Conservation (phyloP, 2,797 vertebrate genomes). For the Lates japonicus region DNA sequence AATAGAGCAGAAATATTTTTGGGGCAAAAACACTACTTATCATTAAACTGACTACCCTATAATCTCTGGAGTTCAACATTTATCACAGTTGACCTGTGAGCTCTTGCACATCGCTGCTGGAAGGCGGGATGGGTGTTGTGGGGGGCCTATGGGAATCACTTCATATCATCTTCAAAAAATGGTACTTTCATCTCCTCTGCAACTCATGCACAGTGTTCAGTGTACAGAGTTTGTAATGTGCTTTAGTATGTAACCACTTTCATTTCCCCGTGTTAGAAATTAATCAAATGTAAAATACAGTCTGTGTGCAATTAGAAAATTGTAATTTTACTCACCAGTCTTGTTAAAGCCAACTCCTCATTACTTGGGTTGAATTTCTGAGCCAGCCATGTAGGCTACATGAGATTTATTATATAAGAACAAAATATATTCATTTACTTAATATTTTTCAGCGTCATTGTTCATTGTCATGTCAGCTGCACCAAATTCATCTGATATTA, state of each 20-base stretch:
- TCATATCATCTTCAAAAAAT: not conserved
- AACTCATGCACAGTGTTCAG: not conserved
- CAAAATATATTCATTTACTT: not conserved
- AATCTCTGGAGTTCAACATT: constrained; percentile 48
- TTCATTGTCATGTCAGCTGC: not conserved
- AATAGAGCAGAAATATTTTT: constrained; percentile 35
- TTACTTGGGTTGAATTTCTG: not conserved
- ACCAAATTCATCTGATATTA: not conserved
- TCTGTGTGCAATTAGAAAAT: not conserved
- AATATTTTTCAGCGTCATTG: not conserved
- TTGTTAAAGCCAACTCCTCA: not conserved
- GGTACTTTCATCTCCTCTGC: constrained; percentile 13
- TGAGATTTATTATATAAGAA: not conserved
- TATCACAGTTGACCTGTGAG: constrained; percentile 50
- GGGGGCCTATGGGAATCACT: constrained; percentile 25
- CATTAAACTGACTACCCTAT: constrained; percentile 37
- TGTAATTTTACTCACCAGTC: not conserved
- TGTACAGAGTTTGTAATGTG: not conserved
- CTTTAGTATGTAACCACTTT: not conserved
- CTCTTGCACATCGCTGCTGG: constrained; percentile 5
- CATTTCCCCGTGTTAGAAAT: constrained; percentile 10
- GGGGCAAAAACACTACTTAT: constrained; percentile 39
- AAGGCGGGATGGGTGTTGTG: not conserved
- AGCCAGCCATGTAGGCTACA: not conserved
- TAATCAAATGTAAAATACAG: not conserved